A percentile compares a stretch with the other conserved stretches of the same genome.
phyloP scores from a whole-genome alignment of 2,113 vertebrate species.

The Psilopsiagon aymara region DNA sequence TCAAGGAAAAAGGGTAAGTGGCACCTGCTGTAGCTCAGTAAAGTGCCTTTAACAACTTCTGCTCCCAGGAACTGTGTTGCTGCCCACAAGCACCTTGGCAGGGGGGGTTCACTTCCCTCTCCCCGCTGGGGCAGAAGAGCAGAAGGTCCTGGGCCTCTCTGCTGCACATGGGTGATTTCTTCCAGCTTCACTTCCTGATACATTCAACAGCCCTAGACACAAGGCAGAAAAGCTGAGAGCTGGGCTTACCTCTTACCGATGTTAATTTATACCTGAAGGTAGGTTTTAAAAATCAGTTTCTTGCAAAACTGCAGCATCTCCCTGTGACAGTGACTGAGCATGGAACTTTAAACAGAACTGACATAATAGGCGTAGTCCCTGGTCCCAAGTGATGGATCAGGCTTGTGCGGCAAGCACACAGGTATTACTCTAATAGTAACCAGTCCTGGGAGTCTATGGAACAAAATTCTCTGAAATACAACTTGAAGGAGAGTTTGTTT shows the following conservation, averaged over 20 bases:
- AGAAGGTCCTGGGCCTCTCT: neutral
- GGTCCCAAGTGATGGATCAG: neutral
- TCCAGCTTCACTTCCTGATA: neutral
- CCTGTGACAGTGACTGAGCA: neutral
- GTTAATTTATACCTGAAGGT: neutral
- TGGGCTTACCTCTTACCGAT: neutral
- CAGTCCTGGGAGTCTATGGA: neutral
- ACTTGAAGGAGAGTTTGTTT: neutral
- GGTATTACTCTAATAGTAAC: neutral
- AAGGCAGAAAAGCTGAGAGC: neutral
- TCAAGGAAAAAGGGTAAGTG: neutral
- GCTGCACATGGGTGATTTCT: fast-evolving
- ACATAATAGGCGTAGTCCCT: neutral
- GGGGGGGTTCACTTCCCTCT: neutral
- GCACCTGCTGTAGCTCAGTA: neutral
- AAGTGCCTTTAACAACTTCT: neutral
- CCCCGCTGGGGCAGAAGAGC: neutral
- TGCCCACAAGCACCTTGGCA: neutral
- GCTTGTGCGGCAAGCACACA: neutral
- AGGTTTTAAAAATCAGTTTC: neutral
- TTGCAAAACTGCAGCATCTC: neutral
- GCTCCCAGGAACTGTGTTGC: neutral
- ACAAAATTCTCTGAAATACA: neutral
- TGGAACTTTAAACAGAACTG: neutral
- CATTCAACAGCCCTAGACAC: fast-evolving